Evolutionary conservation across 2,797 vertebrate genomes (phyloP).

Genomic region (Chaetodon trifasciatus): DNA sequence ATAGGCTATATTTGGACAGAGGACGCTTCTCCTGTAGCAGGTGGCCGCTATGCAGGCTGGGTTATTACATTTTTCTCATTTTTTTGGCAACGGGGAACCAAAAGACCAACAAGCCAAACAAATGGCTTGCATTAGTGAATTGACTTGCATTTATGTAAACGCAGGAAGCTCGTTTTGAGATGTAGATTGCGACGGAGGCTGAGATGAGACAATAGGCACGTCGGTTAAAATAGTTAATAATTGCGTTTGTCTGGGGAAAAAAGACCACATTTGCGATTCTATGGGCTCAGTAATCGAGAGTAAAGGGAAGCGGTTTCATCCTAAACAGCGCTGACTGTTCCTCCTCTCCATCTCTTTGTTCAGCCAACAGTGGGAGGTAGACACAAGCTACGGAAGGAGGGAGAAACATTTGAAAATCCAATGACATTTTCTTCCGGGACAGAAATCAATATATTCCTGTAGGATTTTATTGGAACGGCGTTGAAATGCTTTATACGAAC

Average conservation of each 20-base stretch:
- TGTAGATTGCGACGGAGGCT: constrained; percentile 55
- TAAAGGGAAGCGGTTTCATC: constrained; percentile 54
- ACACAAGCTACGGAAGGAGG: constrained; percentile 39
- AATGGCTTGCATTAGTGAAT: constrained; percentile 44
- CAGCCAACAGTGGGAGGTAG: constrained; percentile 79
- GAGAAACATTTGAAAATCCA: constrained; percentile 68
- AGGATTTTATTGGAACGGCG: constrained; percentile 24
- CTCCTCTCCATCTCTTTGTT: constrained; percentile 82
- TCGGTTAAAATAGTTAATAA: constrained; percentile 64
- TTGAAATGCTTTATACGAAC: constrained; percentile 21
- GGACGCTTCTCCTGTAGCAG: constrained; percentile 63
- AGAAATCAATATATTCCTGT: constrained; percentile 57
- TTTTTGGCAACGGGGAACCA: constrained; percentile 28
- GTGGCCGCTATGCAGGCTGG: constrained; percentile 53
- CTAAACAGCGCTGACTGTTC: constrained; percentile 60
- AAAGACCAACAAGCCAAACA: constrained; percentile 50
- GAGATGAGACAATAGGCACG: constrained; percentile 34
- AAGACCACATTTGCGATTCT: constrained; percentile 70
- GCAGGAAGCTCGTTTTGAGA: constrained; percentile 60
- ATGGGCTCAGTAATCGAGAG: constrained; percentile 61
- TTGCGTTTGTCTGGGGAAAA: constrained; percentile 46
- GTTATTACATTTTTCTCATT: constrained; percentile 40
- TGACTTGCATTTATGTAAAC: constrained; percentile 52
- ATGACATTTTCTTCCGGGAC: constrained; percentile 77
- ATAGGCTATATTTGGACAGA: constrained; percentile 55